Percentiles rank a stretch among this genome's conserved stretches.
Evolutionary conservation across 2,888 invertebrate genomes (phyloP).

Genomic region (Tuta absoluta): DNA sequence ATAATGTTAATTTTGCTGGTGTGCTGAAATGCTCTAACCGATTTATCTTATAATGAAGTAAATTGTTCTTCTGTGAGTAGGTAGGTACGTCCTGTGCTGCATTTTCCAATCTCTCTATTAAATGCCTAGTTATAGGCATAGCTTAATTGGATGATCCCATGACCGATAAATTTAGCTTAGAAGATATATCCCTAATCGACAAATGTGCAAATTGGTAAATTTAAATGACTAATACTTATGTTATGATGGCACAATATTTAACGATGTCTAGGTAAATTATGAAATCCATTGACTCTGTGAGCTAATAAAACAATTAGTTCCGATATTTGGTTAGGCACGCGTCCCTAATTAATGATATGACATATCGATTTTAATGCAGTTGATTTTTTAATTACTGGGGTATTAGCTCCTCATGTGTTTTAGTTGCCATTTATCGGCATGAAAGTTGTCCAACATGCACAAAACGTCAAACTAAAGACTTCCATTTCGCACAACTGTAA

Average conservation of each 20-base stretch:
- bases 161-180: not conserved
- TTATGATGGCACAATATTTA: constrained; percentile 8
- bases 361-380: not conserved
- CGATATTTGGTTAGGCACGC: constrained; percentile 15
- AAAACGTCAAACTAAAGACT: too few species aligned
- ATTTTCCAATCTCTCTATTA: too few species aligned
- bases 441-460: too few species aligned
- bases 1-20: too few species aligned
- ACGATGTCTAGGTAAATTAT: not conserved
- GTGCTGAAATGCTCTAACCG: too few species aligned
- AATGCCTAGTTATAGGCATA: too few species aligned
- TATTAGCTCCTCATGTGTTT: not conserved
- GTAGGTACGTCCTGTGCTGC: too few species aligned
- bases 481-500: not conserved
- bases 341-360: constrained; percentile 24
- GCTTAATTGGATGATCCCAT: not conserved
- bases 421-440: not conserved
- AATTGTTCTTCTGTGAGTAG: too few species aligned
- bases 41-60: too few species aligned
- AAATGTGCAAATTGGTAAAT: not conserved
- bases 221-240: not conserved
- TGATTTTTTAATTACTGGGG: not conserved
- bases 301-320: constrained; percentile 10
- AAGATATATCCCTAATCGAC: not conserved
- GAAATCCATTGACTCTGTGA: constrained; percentile 8